Percentiles rank a stretch among this genome's conserved stretches.
These are phyloP conservation scores for Leptinotarsa tumamoca DNA, from an alignment of 2,888 invertebrate genomes.

Conservation along the genomic window DNA sequence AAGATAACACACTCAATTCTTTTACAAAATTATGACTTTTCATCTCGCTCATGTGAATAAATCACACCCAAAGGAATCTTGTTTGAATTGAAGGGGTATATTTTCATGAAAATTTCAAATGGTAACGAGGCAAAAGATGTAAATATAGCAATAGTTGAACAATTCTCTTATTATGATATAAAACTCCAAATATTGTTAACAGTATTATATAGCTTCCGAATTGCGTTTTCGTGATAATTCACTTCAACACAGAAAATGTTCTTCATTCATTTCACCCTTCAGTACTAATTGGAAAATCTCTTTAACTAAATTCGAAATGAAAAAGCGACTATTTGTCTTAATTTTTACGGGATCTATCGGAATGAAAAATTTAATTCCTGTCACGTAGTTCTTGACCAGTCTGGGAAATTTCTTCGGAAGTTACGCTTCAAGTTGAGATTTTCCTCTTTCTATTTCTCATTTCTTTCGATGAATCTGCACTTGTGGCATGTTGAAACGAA, in stretches of 20 bases:
- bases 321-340: conserved; percentile 47
- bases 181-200: neutral
- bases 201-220: neutral
- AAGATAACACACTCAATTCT: no score
- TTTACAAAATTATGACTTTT: no score
- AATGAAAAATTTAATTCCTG: conserved; percentile 30
- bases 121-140: no score
- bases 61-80: no score
- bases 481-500: conserved; percentile 34
- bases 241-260: no score
- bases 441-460: conserved; percentile 47
- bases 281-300: neutral
- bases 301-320: conserved; percentile 32
- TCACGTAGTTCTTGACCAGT: conserved; percentile 45
- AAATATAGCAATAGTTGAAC: no score
- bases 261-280: no score
- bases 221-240: no score
- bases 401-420: conserved; percentile 51
- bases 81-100: no score
- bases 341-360: conserved; percentile 45
- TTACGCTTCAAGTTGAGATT: conserved; percentile 54
- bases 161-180: no score
- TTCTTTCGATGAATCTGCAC: conserved; percentile 39
- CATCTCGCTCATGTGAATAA: no score
- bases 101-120: no score